phyloP scores from a whole-genome alignment of 2,797 vertebrate species.

The Columba guinea region DNA sequence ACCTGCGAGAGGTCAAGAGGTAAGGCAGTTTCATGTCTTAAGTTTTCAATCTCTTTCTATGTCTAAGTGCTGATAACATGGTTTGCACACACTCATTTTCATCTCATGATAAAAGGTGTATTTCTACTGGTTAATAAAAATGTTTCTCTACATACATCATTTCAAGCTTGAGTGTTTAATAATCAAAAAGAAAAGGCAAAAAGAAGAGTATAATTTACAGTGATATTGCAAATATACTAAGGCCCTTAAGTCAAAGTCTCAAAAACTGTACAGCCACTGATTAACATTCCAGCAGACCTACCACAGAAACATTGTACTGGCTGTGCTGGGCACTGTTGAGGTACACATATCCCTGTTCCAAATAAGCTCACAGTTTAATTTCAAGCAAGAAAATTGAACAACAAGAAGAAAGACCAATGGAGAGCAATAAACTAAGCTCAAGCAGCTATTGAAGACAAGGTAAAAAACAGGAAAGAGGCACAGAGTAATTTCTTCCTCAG shows the following conservation, averaged over 20 bases:
- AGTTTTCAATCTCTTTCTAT: background rate
- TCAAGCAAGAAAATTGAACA: background rate
- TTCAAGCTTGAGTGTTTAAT: background rate
- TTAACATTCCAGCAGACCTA: background rate
- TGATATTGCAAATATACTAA: background rate
- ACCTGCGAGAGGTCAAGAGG: background rate
- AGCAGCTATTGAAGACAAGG: background rate
- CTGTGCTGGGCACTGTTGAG: background rate
- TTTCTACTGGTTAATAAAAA: background rate
- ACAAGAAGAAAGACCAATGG: background rate
- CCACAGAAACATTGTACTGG: rapidly evolving
- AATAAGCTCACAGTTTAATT: background rate
- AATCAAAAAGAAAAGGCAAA: background rate
- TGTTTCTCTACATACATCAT: background rate
- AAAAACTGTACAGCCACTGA: background rate
- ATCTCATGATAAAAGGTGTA: background rate
- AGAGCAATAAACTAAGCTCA: background rate
- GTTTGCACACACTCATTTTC: background rate
- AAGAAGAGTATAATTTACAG: background rate
- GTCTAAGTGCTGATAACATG: background rate
- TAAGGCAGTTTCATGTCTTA: background rate
- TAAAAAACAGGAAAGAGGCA: background rate
- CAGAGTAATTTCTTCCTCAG: background rate
- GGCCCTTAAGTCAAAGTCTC: background rate
- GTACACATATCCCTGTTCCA: background rate